A percentile compares a stretch with the other conserved stretches of the same genome.
Conservation (phyloP, 1,140 invertebrate genomes). For the Drosophila sucinea region DNA sequence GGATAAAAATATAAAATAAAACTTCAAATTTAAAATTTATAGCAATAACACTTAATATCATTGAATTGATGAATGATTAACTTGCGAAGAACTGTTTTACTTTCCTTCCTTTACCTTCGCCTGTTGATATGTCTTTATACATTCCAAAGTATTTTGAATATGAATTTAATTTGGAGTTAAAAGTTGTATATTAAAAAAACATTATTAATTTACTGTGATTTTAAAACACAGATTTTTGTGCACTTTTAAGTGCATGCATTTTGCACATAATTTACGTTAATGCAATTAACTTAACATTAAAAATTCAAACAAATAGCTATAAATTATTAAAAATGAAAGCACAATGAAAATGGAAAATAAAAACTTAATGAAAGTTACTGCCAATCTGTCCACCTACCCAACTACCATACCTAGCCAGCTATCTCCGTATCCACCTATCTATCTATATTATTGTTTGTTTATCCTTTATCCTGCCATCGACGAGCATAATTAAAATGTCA, state of each 20-base stretch:
- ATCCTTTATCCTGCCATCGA: slow-evolving; percentile 28
- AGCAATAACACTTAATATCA: no score
- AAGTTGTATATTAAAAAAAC: slow-evolving; percentile 1
- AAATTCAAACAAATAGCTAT: slow-evolving; percentile 58
- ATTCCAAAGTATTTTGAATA: no score
- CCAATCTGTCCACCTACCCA: not conserved
- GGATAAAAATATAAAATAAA: no score
- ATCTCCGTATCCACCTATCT: slow-evolving; percentile 16
- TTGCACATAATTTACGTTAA: slow-evolving; percentile 58
- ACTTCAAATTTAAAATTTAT: no score
- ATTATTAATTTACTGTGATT: not conserved
- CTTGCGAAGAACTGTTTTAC: no score
- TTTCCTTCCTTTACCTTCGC: no score
- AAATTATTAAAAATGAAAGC: slow-evolving; percentile 49
- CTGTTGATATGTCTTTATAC: no score
- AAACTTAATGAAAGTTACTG: slow-evolving; percentile 51
- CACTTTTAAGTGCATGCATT: slow-evolving; percentile 49
- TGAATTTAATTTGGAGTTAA: not conserved
- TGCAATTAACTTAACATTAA: slow-evolving; percentile 65
- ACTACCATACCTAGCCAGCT: not conserved
- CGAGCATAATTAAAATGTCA: slow-evolving; percentile 66
- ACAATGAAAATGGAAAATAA: slow-evolving; percentile 20
- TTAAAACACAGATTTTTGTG: slow-evolving; percentile 12
- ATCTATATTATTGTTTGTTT: slow-evolving; percentile 42
- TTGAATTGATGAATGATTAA: no score